Base-by-base conservation (phyloP, 2,797 vertebrate species). In the Notolabrus celidotus region DNA sequence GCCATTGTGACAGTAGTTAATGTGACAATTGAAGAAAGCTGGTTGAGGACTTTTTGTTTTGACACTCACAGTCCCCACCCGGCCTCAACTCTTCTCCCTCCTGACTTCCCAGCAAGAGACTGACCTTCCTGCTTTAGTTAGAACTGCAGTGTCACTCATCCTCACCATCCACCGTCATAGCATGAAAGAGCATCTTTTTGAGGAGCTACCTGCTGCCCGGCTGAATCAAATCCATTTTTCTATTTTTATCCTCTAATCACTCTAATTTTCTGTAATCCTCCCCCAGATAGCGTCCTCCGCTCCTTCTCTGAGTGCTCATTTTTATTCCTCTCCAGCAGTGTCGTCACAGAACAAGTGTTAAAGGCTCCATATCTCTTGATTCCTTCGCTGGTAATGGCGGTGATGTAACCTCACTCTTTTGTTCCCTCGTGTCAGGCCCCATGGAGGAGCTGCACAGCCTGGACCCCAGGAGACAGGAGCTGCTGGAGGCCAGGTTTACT, bases 371-470 rank as follows among this genome's bases (percentile, higher is more conserved):
- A 3, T 25, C 54, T 67, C 42, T n/a, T 36, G 11, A 41, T 27
- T 53, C 29, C 6, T 54, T 61, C 14, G 29, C 41, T 22, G 6
- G 22, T 61, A 19, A n/a, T 57, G 47, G 7, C 7, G 22, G 54
- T 42, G 49, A 58, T 68, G 17, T 49, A 54, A 50, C 49, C 27
- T 31, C 27, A 17, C 66, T 49, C 19, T 70, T 61, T 49, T 34
- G 19, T 46, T 34, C 58, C 38, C 3, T 80, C 20, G 0, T 39
- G 19, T 23, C 88, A 97, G 96, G 94, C 95, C 96, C 95, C 84
- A 99, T 99, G 98, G 98, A 99, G 93, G 98, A 99, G 87, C 96
- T 99, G 95, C 97, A 99, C 89, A 99, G 97, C 92, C 92, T 99
- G 92, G 98, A 99, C 93, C 97, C 97, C 90, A 95, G 98, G 94